phyloP scores from a whole-genome alignment of 2,888 invertebrate species.

The Tanypteryx hageni region DNA sequence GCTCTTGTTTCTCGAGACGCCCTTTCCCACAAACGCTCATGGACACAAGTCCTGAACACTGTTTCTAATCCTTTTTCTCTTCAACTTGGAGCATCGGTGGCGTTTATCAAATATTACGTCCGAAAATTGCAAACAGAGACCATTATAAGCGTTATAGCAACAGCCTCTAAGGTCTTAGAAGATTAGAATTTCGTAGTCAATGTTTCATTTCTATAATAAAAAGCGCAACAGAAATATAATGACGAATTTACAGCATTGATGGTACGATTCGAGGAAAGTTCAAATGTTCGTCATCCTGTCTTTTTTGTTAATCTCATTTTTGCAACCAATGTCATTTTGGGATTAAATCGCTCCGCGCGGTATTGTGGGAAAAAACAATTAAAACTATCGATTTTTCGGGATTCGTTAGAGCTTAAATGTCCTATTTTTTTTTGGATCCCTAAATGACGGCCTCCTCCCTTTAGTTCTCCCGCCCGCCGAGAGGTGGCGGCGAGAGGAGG shows the following conservation, averaged over 20 bases:
- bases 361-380: constrained; percentile 6
- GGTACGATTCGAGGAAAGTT: neutral
- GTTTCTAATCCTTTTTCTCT: too few relatives aligned
- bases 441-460: neutral
- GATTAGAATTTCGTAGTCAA: neutral
- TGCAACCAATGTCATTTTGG: neutral
- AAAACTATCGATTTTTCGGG: neutral
- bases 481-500: constrained; percentile 41
- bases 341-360: neutral
- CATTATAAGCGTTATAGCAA: neutral
- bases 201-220: constrained; percentile 2
- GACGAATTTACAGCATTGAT: neutral
- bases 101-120: too few relatives aligned
- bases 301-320: neutral
- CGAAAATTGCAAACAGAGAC: too few relatives aligned
- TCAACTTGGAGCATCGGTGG: too few relatives aligned
- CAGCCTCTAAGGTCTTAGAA: neutral
- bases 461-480: constrained; percentile 44
- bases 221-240: neutral
- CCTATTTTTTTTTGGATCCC: neutral
- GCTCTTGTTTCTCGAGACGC: neutral
- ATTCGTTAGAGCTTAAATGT: neutral
- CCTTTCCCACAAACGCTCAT: too few relatives aligned
- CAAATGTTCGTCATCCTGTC: neutral
- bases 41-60: too few relatives aligned